These are phyloP conservation scores for Diadegma fenestrale DNA, from an alignment of 2,888 invertebrate species.

Conservation along the genomic window DNA sequence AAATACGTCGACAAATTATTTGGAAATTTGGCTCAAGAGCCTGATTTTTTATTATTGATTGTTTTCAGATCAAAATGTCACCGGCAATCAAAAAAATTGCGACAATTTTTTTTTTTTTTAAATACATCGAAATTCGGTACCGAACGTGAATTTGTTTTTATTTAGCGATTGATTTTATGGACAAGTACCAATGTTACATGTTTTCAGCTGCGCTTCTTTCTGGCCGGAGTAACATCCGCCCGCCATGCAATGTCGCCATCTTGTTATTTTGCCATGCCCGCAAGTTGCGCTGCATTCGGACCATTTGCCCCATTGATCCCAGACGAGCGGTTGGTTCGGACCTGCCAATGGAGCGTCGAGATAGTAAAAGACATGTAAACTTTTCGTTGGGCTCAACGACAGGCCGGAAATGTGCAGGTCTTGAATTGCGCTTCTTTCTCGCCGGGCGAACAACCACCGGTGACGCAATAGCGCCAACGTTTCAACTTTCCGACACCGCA, in stretches of 20 bases:
- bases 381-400: conserved; percentile 71
- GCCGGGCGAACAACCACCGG: conserved; percentile 84
- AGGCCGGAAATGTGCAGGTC: conserved; percentile 84
- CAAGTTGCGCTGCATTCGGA: conserved; percentile 84
- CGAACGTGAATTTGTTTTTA: background rate
- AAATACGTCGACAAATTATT: background rate
- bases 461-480: conserved; percentile 85
- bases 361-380: conserved; percentile 7
- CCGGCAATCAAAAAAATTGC: background rate
- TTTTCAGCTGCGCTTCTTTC: conserved; percentile 85
- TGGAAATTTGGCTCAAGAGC: too few relatives aligned
- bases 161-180: conserved; percentile 23
- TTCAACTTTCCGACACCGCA: conserved; percentile 85
- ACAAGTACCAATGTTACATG: conserved; percentile 82
- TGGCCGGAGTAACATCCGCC: conserved; percentile 84
- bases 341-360: conserved; percentile 57
- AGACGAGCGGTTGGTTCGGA: conserved; percentile 77
- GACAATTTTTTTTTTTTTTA: background rate
- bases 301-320: conserved; percentile 85
- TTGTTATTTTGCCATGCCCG: conserved; percentile 83
- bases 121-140: background rate
- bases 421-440: conserved; percentile 86
- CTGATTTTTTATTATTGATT: too few relatives aligned
- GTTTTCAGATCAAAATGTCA: too few relatives aligned
- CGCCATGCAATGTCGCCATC: conserved; percentile 85